phyloP scores from a whole-genome alignment of 1,140 invertebrate species.

The Aethina tumida region DNA sequence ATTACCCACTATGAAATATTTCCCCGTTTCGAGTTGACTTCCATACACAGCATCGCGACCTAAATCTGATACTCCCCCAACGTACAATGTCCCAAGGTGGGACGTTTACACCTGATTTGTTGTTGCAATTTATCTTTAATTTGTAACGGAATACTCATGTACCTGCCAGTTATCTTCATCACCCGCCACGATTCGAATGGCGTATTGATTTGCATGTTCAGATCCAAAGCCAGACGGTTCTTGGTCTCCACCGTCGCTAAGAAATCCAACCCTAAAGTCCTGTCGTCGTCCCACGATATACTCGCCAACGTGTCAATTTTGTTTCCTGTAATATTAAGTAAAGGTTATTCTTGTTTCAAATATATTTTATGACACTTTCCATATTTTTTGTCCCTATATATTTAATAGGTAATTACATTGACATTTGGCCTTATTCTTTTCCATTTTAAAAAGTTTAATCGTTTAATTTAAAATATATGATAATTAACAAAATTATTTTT shows the following conservation, averaged over 20 bases:
- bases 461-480: no score
- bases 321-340: constrained; percentile 17
- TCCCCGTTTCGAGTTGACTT: no score
- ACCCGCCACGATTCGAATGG: constrained; percentile 64
- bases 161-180: constrained; percentile 54
- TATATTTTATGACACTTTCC: no score
- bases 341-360: no score
- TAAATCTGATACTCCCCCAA: no score
- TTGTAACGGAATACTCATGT: constrained; percentile 37
- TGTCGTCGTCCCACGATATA: constrained; percentile 46
- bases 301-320: constrained; percentile 27
- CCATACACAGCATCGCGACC: no score
- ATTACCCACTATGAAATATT: no score
- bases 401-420: no score
- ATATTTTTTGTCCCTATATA: no score
- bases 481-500: no score
- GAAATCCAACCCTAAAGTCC: constrained; percentile 41
- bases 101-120: background rate
- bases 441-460: no score
- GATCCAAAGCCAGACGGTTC: constrained; percentile 22
- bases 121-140: constrained; percentile 34
- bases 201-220: constrained; percentile 46
- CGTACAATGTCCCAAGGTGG: background rate
- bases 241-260: constrained; percentile 41
- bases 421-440: no score